Conservation (phyloP, 2,797 vertebrate species). For the Clangula hyemalis region DNA sequence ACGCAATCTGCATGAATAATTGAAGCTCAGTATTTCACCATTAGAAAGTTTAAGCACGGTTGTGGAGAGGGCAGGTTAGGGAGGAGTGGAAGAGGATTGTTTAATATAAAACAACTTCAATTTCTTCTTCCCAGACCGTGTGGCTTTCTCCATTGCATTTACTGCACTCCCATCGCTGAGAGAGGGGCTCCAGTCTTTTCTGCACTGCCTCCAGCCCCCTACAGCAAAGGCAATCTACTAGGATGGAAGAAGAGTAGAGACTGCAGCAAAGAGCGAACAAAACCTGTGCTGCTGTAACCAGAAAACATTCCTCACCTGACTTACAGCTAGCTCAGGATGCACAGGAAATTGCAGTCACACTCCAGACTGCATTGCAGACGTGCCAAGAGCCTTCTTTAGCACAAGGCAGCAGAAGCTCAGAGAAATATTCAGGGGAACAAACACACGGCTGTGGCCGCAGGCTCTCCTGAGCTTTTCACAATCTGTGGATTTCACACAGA, state of each 20-base stretch:
- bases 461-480: not conserved
- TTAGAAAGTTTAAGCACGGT: not conserved
- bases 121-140: not conserved
- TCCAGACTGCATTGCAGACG: conserved; percentile 23
- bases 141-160: not conserved
- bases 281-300: not conserved
- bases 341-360: not conserved
- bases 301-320: not conserved
- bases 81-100: not conserved
- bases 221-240: not conserved
- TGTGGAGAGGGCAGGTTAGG: not conserved
- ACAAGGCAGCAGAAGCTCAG: not conserved
- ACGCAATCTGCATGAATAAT: not conserved
- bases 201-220: not conserved
- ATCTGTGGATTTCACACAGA: not conserved
- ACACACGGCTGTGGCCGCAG: fast-evolving
- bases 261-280: not conserved
- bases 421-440: not conserved
- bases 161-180: not conserved
- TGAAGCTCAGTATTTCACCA: not conserved
- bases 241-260: not conserved
- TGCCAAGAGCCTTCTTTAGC: not conserved
- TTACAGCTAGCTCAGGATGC: not conserved
- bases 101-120: not conserved
- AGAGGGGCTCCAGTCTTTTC: not conserved